Evolutionary conservation across 2,797 vertebrate species (phyloP), one percentile per base, ranked within the genome.

Genomic region (Neostethus bicornis): DNA sequence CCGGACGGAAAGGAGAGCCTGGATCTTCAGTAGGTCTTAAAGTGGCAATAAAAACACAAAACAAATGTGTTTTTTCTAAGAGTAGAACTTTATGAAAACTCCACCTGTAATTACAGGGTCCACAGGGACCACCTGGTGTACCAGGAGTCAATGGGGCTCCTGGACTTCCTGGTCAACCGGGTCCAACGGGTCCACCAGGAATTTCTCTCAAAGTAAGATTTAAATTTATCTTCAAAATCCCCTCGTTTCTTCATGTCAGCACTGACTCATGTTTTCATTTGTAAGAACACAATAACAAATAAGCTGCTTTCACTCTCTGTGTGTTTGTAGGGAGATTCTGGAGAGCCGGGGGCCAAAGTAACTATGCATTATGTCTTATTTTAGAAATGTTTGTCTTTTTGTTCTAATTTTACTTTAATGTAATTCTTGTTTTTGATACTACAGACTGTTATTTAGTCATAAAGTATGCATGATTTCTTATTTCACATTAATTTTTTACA

Each of bases 1-100:
- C 93, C 0, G 94, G 94, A 7, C 78, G 64, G 68, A 94, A 93
- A 69, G 94, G 94, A 56, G 93, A 94, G 59, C 94, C 94, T 1
- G 94, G 95, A 5, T 88, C 89, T 1, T 84, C 93, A 10, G 95
- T 96, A 67, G 92, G 94, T 92, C 31, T 3, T 23, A 0, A 46
- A 7, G 37, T n/a, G n/a, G n/a, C n/a, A n/a, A n/a, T n/a, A n/a
- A 43, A 32, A 43, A 42, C 9, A 13, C 23, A 26, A 49, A 17
- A n/a, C 19, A 20, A 20, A 41, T 5, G 11, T 31, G 28, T 3
- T 2, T 28, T 43, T 24, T 53, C n/a, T 2, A 28, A 23, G 19
- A 24, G 0, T 25, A 0, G 51, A 25, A 4, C 20, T 54, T 12
- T 31, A 5, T 4, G 9, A 16, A 1, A 62, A 17, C 3, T 63